Conservation (phyloP, 2,888 invertebrate genomes). For the Eilema griseolum region DNA sequence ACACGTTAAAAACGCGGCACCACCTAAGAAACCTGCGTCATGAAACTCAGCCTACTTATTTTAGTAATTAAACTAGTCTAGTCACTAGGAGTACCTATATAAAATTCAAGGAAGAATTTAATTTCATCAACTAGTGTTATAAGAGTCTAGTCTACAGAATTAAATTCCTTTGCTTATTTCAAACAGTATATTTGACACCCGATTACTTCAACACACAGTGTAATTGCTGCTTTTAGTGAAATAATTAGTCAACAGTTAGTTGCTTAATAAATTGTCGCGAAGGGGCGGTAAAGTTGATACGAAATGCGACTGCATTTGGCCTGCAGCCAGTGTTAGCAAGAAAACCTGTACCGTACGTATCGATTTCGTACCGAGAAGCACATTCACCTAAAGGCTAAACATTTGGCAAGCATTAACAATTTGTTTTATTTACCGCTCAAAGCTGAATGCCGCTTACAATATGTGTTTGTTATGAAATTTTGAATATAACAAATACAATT, state of each 20-base stretch:
- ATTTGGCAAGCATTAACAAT: conserved; percentile 54
- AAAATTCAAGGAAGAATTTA: not conserved
- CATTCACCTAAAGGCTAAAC: conserved; percentile 50
- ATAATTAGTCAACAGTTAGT: conserved; percentile 43
- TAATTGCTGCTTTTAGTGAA: conserved; percentile 36
- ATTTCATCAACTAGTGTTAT: not conserved
- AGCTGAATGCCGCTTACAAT: conserved; percentile 33
- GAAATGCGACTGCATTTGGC: conserved; percentile 66
- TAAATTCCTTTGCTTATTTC: not conserved
- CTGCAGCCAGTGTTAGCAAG: conserved; percentile 59
- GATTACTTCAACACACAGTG: conserved; percentile 23
- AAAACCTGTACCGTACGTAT: conserved; percentile 63
- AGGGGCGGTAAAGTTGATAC: conserved; percentile 38
- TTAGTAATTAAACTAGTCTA: no score
- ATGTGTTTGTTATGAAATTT: not conserved
- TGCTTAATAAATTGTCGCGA: conserved; percentile 37
- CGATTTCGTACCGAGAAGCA: conserved; percentile 57
- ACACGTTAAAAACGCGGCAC: no score
- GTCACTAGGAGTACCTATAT: not conserved
- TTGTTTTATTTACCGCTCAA: conserved; percentile 43
- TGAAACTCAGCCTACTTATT: no score
- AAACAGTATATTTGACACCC: conserved; percentile 16
- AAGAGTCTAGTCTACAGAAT: not conserved
- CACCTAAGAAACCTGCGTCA: no score
- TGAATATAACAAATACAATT: not conserved